These are phyloP conservation scores for Brachystomella parvula DNA, from an alignment of 1,140 invertebrate species.

Conservation along the genomic window DNA sequence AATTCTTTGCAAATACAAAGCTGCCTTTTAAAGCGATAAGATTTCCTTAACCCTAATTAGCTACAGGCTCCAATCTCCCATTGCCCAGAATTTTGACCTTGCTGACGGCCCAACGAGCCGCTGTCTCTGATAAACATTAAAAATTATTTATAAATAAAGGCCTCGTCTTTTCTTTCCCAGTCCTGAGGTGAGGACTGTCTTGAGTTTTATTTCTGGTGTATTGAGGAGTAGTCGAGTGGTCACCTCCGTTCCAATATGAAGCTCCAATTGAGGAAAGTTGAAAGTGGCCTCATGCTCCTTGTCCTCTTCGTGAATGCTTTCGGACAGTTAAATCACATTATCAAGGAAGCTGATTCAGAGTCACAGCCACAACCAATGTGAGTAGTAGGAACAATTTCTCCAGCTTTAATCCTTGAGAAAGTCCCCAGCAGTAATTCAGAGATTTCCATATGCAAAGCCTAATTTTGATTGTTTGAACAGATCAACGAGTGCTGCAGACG, in stretches of 20 bases:
- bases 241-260: neutral
- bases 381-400: too few species aligned
- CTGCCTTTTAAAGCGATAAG: too few species aligned
- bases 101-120: too few species aligned
- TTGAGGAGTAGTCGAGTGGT: too few species aligned
- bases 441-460: neutral
- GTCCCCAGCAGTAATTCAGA: neutral
- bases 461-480: neutral
- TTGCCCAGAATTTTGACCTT: too few species aligned
- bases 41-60: too few species aligned
- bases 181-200: neutral
- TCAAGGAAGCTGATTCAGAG: neutral
- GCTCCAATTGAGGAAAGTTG: neutral
- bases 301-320: neutral
- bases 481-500: neutral
- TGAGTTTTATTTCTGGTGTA: neutral
- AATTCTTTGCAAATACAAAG: neutral
- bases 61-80: too few species aligned
- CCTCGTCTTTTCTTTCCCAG: neutral
- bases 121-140: too few species aligned
- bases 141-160: neutral
- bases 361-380: neutral
- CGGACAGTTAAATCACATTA: neutral
- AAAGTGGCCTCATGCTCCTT: neutral
- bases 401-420: neutral